Conservation (phyloP, 1,140 invertebrate genomes). For the Drosophila orosa region DNA sequence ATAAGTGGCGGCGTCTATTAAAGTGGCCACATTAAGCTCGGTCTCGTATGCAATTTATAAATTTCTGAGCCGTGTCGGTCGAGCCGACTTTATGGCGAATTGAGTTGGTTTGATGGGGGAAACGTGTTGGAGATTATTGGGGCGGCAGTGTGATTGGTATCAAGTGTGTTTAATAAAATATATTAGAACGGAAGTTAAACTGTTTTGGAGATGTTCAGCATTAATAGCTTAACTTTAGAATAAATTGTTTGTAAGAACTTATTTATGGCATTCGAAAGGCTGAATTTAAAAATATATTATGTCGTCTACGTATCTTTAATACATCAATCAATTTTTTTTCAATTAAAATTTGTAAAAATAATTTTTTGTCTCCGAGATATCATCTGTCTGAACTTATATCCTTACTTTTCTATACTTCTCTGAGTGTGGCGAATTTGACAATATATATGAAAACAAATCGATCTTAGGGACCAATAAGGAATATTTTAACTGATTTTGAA, state of each 20-base stretch:
- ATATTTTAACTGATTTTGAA: too few relatives aligned
- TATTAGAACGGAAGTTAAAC: slow-evolving; percentile 20
- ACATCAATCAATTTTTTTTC: not conserved
- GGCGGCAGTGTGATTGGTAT: slow-evolving; percentile 15
- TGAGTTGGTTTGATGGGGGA: slow-evolving; percentile 38
- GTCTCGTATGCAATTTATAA: slow-evolving; percentile 69
- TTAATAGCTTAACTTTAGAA: not conserved
- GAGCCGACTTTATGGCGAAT: slow-evolving; percentile 32
- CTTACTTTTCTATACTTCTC: too few relatives aligned
- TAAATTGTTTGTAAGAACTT: not conserved
- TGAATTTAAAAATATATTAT: too few relatives aligned
- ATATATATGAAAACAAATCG: too few relatives aligned
- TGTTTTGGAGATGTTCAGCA: not conserved
- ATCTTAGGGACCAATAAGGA: too few relatives aligned
- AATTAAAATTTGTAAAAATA: too few relatives aligned
- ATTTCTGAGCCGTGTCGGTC: slow-evolving; percentile 36
- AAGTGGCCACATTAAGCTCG: slow-evolving; percentile 69
- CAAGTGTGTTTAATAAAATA: slow-evolving; percentile 6
- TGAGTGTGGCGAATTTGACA: too few relatives aligned
- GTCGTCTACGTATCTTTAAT: not conserved
- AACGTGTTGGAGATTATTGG: slow-evolving; percentile 44
- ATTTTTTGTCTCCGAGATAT: too few relatives aligned
- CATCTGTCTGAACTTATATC: too few relatives aligned
- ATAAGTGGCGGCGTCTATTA: slow-evolving; percentile 62
- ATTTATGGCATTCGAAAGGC: not conserved